phyloP scores from a whole-genome alignment of 2,888 invertebrate genomes.

The Holacanthella duospinosa region DNA sequence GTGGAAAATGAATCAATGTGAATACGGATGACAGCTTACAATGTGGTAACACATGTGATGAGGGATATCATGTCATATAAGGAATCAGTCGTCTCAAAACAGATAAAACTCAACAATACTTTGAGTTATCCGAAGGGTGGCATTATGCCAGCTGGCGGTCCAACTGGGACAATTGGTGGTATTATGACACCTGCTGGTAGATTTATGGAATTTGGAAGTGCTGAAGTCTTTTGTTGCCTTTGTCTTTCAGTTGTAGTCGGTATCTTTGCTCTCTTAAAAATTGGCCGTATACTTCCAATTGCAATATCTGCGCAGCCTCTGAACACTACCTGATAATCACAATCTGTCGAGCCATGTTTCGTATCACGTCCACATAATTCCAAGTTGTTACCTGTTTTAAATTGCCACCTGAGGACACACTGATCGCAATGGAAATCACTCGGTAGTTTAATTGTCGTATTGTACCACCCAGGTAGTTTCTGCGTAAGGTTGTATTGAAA shows the following conservation, averaged over 20 bases:
- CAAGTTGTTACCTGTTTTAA: slow-evolving; percentile 49
- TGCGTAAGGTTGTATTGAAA: slow-evolving; percentile 7
- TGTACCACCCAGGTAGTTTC: not conserved
- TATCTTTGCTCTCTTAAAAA: not conserved
- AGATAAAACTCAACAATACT: too few relatives aligned
- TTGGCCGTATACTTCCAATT: slow-evolving; percentile 1
- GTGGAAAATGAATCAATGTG: too few relatives aligned
- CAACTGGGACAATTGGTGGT: too few relatives aligned
- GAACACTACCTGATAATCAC: slow-evolving; percentile 79
- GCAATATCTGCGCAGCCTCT: slow-evolving; percentile 77
- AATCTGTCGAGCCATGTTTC: slow-evolving; percentile 45
- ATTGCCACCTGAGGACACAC: slow-evolving; percentile 17
- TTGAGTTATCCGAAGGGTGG: too few relatives aligned
- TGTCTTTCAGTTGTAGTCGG: not conserved
- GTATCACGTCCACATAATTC: slow-evolving; percentile 52
- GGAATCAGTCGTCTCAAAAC: too few relatives aligned
- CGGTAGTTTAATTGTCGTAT: slow-evolving; percentile 7
- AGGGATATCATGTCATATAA: too few relatives aligned
- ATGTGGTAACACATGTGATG: too few relatives aligned
- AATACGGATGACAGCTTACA: too few relatives aligned
- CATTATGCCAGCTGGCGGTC: too few relatives aligned
- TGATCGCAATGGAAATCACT: not conserved
- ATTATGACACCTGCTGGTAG: too few relatives aligned
- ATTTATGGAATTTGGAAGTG: too few relatives aligned
- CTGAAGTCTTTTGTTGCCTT: too few relatives aligned